phyloP scores from a whole-genome alignment of 2,113 vertebrate genomes.

The Sterna hirundo region DNA sequence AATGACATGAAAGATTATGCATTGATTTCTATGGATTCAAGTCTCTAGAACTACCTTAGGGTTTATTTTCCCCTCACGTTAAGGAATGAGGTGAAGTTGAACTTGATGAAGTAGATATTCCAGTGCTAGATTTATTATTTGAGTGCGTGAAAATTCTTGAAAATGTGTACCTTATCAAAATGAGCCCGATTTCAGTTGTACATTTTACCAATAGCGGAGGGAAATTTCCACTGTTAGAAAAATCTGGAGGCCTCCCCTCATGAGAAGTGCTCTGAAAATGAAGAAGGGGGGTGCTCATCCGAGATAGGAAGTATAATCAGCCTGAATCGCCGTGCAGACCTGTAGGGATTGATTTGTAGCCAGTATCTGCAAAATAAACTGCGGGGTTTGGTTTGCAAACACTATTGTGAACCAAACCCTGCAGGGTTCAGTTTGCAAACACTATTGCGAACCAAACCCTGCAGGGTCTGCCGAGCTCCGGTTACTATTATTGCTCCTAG shows the following conservation, averaged over 20 bases:
- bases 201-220: background rate
- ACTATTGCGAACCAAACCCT: background rate
- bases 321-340: background rate
- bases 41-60: background rate
- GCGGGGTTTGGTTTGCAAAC: constrained; percentile 2
- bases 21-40: background rate
- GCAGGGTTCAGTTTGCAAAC: background rate
- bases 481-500: constrained; percentile 59
- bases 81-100: background rate
- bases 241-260: background rate
- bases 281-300: background rate
- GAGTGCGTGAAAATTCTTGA: background rate
- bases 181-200: background rate
- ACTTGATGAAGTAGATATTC: constrained; percentile 57
- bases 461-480: background rate
- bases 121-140: background rate
- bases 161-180: background rate
- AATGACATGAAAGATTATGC: background rate
- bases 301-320: background rate
- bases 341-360: background rate
- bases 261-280: background rate
- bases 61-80: background rate
- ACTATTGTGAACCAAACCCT: background rate
- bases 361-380: background rate
- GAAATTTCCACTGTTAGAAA: background rate